Evolutionary conservation across 2,113 vertebrate genomes (phyloP), one percentile per base, ranked within the genome.

Genomic region (Oxyruncus cristatus): DNA sequence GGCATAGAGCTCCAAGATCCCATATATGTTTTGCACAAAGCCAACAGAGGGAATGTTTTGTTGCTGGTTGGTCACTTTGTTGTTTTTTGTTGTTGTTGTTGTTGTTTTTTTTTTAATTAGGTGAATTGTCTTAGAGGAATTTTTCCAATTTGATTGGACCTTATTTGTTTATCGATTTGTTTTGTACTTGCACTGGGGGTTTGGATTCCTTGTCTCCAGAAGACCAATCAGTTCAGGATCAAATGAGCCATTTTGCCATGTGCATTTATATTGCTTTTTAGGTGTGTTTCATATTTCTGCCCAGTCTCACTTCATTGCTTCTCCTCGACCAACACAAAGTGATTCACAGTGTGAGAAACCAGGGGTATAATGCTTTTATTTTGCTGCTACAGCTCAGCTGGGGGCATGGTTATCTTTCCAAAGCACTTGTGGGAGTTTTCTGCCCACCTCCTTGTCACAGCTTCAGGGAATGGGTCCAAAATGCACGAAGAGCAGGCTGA

Each of bases 341-440:
- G 62, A 78, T 58, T 67, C 66, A 72, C 39, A 66, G 33, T 70
- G 37, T 65, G 32, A 82, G n/a, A 93, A 93, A 73, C 6, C 27
- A 42, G 39, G 39, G 47, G 20, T 70, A 47, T 55, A 32, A 46
- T 53, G 20, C 18, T 67, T 53, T 65, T 21, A 56, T 33, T 77
- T 47, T 76, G 23, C 52, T 58, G 65, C 75, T 78, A 16, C 35
- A 81, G 37, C 70, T 90, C 24, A 81, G 49, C 61, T 71, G 41
- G 49, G 30, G 15, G 32, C 87, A 58, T 46, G 67, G 70, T 78
- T 88, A 23, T 71, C 49, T 84, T 93, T 93, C 75, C 77, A 84
- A 90, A 90, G 79, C 32, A 74, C 28, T 12, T 19, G 85, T 80
- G 70, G 90, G 92, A 86, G 88, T 94, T 96, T 68, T 59, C 26